A percentile compares a stretch with the other conserved stretches of the same genome.
Evolutionary conservation across 2,797 vertebrate genomes (phyloP).

Genomic region (Rhinatrema bivittatum): DNA sequence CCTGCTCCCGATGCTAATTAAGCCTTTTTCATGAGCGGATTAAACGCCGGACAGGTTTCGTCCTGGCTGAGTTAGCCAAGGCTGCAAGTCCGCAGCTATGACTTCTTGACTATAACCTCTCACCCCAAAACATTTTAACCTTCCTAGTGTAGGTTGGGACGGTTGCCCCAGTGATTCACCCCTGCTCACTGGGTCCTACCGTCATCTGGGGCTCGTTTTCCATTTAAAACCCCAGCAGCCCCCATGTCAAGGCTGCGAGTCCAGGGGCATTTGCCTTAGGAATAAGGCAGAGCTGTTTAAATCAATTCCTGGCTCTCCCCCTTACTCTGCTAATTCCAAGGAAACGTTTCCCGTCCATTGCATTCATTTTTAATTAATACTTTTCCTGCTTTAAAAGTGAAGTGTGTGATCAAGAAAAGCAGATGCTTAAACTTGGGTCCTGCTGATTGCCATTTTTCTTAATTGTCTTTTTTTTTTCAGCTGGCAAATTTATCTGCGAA

Average conservation of each 20-base stretch:
- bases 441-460: slow-evolving; percentile 32
- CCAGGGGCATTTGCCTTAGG: slow-evolving; percentile 61
- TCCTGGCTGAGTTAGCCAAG: too few relatives aligned
- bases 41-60: too few relatives aligned
- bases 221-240: slow-evolving; percentile 10
- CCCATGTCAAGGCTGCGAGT: slow-evolving; percentile 47
- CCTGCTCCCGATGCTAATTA: too few relatives aligned
- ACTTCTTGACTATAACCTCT: too few relatives aligned
- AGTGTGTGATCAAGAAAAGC: slow-evolving; percentile 38
- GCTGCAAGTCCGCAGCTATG: too few relatives aligned
- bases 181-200: too few relatives aligned
- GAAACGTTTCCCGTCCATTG: slow-evolving; percentile 22
- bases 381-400: slow-evolving; percentile 40
- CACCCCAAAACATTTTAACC: too few relatives aligned
- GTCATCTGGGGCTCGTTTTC: slow-evolving; percentile 18
- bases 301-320: slow-evolving; percentile 72
- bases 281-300: slow-evolving; percentile 56
- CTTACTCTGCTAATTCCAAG: slow-evolving; percentile 52
- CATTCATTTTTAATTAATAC: slow-evolving; percentile 44
- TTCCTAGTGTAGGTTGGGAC: too few relatives aligned
- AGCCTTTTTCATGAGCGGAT: too few relatives aligned
- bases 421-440: slow-evolving; percentile 24
- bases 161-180: too few relatives aligned
- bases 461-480: not conserved
- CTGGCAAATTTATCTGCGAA: not conserved